Base-by-base conservation (phyloP, 2,888 invertebrate genomes). In the Torymus tubicola region DNA sequence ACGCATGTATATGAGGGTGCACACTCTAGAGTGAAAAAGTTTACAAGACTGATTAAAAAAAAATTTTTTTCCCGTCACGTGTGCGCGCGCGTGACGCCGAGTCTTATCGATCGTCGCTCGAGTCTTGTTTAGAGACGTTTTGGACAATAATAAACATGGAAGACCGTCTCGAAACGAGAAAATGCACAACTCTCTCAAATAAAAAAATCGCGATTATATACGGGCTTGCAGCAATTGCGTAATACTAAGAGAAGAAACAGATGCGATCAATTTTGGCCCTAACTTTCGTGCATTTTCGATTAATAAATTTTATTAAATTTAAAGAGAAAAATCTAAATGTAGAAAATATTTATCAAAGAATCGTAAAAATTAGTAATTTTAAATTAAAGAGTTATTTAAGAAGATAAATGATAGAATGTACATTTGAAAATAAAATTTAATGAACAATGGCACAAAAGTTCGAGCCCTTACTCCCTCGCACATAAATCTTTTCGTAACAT, bases 101-200 rank as follows among this genome's bases (percentile, higher is more conserved):
- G 81, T 78, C 77, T 73, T 55, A 14, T 73, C 64, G 65, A 78
- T 78, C 74, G 69, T 69, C 74, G 69, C 71, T 65, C 65, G 67
- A 78, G 70, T 75, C 67, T 74, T 50, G 18, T 53, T 24, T 31
- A 67, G n/a, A 74, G 50, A 70, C 67, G 55, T 58, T 31, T 71
- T 74, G 65, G 55, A 74, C 69, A 81, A 73, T 60, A 70, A 71
- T 58, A 31, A 31, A 31, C 31, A 31, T 71, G 81, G 78, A 81
- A 81, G 81, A 81, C 81, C 16, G 58, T 61, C 74, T 81, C 77
- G 67, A 78, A 70, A 78, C 55, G 67, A 78, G 68, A 74, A 81
- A 78, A 78, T 81, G 81, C 81, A 75, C 69, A 67, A 31, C 31
- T 75, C 63, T 81, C 42, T 64, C 58, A 67, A 76, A 76, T 65